Evolutionary conservation across 2,113 vertebrate genomes (phyloP), one percentile per base, ranked within the genome.

Genomic region (Poicephalus gulielmi): DNA sequence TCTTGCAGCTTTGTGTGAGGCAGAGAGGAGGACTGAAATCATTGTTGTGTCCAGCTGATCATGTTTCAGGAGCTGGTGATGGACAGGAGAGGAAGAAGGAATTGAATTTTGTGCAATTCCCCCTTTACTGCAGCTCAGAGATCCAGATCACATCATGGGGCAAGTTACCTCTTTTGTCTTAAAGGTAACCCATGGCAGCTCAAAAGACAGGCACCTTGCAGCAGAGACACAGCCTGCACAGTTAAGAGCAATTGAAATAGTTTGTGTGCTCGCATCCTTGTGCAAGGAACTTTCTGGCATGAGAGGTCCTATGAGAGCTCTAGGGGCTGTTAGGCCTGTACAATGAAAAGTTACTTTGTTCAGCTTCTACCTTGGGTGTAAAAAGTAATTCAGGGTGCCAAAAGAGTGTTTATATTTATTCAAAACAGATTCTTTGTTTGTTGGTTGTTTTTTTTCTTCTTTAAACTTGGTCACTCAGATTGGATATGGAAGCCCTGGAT

Each of bases 361-460:
- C 89, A 85, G 62, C 81, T 95, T 91, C 91, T 94, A 89, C 44
- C 74, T 92, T 94, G 89, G 94, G 95, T 95, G 96, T 91, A 94
- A 95, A 95, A 95, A 73, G 83, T 68, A 82, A 91, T 66, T 55
- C 69, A 57, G 47, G 28, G 24, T 92, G 88, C 92, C 89, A 96
- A 95, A 78, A 78, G 39, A 86, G 55, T 78, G 80, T 57, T 95
- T 91, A 86, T 64, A 75, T 81, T 92, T 89, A 95, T 68, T 62
- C 39, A 3, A 94, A 95, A 47, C 66, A 94, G 71, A 73, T 76
- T 91, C 87, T 90, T 68, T 10, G n/a, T 59, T 33, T 19, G 53
- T 20, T 35, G 13, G 22, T 35, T 59, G 22, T 14, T 35, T 25
- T 57, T 44, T 44, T 64, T 19, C 15, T 71, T 7, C 57, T 59